phyloP scores from a whole-genome alignment of 2,113 vertebrate species.

The Nestor notabilis region DNA sequence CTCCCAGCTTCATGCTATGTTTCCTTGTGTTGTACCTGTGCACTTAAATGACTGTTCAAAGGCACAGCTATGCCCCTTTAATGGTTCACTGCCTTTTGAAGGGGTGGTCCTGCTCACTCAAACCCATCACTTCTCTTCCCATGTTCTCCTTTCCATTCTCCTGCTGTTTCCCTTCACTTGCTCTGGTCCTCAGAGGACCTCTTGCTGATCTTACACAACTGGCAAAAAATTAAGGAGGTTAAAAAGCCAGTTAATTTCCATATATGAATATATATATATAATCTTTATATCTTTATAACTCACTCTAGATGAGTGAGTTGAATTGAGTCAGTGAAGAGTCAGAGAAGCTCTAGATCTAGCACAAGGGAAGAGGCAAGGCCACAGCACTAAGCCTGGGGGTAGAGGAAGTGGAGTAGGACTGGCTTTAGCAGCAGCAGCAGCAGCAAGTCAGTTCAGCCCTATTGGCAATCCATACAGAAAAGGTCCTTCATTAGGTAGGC shows the following conservation, averaged over 20 bases:
- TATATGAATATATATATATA: background rate
- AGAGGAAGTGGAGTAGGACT: background rate
- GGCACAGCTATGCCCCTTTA: background rate
- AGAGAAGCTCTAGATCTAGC: background rate
- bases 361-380: background rate
- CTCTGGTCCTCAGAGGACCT: background rate
- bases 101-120: background rate
- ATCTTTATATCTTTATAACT: background rate
- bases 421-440: background rate
- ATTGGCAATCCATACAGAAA: accelerated
- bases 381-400: background rate
- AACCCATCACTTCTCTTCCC: background rate
- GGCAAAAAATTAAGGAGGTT: background rate
- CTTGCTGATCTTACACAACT: background rate
- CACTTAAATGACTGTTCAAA: background rate
- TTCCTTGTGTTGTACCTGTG: background rate
- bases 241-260: background rate
- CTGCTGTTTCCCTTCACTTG: background rate
- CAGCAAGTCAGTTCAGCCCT: background rate
- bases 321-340: background rate
- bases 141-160: background rate
- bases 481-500: background rate
- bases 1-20: background rate
- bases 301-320: accelerated
- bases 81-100: background rate